phyloP scores from a whole-genome alignment of 2,797 vertebrate species.

The Melanotaenia parkinsoni region DNA sequence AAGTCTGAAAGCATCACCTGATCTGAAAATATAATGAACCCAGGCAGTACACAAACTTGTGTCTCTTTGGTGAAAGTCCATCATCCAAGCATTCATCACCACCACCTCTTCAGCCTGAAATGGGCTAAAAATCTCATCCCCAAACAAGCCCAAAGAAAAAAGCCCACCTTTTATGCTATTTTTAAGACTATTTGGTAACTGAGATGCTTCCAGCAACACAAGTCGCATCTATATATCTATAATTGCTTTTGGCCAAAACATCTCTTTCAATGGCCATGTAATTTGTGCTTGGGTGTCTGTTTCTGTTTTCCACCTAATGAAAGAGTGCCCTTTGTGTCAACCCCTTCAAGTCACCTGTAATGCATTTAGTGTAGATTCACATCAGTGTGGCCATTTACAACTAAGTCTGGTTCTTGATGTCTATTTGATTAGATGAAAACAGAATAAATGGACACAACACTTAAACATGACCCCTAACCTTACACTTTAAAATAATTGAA shows the following conservation, averaged over 20 bases:
- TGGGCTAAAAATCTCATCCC: not conserved
- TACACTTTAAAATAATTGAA: not conserved
- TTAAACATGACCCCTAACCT: constrained; percentile 5
- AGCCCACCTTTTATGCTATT: not conserved
- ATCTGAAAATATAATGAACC: too few relatives aligned
- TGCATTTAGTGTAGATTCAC: constrained; percentile 69
- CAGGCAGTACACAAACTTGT: not conserved
- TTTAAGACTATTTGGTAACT: not conserved
- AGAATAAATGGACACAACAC: constrained; percentile 44
- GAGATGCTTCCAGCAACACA: constrained; percentile 15
- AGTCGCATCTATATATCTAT: constrained; percentile 16
- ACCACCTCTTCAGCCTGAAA: not conserved
- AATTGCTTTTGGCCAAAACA: constrained; percentile 37
- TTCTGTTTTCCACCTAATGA: constrained; percentile 61
- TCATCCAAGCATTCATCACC: not conserved
- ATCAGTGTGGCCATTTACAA: constrained; percentile 59
- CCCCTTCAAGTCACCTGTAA: constrained; percentile 72
- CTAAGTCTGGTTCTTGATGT: constrained; percentile 48
- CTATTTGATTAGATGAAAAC: constrained; percentile 71
- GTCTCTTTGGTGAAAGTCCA: not conserved
- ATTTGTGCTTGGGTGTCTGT: constrained; percentile 31
- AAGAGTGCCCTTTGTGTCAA: constrained; percentile 69
- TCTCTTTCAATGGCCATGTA: constrained; percentile 22
- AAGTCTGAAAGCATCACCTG: too few relatives aligned
- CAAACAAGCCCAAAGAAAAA: not conserved